phyloP scores from a whole-genome alignment of 2,797 vertebrate species.

The Fringilla coelebs region DNA sequence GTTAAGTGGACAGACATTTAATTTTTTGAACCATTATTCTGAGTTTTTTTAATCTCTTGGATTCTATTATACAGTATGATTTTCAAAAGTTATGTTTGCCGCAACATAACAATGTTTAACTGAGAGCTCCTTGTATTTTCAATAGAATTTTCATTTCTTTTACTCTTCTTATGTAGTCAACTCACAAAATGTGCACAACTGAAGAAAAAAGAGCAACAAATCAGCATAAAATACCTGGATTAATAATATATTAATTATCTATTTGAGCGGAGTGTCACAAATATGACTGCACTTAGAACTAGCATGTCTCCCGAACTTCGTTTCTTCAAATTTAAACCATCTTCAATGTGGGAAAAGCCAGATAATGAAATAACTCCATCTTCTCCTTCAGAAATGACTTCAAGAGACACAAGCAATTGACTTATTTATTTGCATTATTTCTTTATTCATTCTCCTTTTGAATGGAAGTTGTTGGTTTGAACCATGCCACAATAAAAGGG shows the following conservation, averaged over 20 bases:
- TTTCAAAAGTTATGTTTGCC: not conserved
- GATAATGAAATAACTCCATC: not conserved
- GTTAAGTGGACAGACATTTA: not conserved
- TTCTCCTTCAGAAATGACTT: not conserved
- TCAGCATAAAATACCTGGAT: not conserved
- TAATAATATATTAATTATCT: not conserved
- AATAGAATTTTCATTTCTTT: not conserved
- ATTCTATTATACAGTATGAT: not conserved
- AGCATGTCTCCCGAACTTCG: not conserved
- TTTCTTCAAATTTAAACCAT: not conserved
- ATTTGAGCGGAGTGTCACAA: not conserved
- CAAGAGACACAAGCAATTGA: not conserved
- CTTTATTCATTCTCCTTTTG: not conserved
- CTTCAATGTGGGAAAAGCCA: not conserved
- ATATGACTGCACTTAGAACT: not conserved
- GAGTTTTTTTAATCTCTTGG: not conserved
- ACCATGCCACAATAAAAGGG: not conserved
- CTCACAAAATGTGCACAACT: not conserved
- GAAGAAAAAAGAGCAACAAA: not conserved
- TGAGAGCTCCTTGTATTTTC: not conserved
- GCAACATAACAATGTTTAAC: not conserved
- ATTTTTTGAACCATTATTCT: not conserved
- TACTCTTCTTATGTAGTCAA: not conserved
- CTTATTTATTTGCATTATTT: not conserved
- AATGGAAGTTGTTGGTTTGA: not conserved